Conservation (phyloP, 2,888 invertebrate species). For the Xylota segnis region DNA sequence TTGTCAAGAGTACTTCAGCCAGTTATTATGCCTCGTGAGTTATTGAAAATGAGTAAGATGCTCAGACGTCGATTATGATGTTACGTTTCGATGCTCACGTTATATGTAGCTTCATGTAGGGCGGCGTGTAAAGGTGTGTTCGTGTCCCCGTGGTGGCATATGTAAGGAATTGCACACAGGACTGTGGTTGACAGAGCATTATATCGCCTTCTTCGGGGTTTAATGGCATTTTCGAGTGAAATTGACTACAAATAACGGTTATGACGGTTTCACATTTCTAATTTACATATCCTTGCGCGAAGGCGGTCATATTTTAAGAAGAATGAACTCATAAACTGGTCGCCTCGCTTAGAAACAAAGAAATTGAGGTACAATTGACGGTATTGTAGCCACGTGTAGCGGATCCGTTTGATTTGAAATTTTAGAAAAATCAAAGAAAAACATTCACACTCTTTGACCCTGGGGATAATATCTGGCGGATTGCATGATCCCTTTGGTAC, state of each 20-base stretch:
- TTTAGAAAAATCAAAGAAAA: background rate
- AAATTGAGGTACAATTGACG: no score
- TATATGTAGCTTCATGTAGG: background rate
- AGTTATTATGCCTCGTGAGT: slow-evolving; percentile 43
- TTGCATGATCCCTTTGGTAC: slow-evolving; percentile 1
- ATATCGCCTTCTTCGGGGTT: slow-evolving; percentile 8
- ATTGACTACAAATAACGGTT: slow-evolving; percentile 12
- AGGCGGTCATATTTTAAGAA: no score
- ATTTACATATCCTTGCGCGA: background rate
- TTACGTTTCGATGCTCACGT: slow-evolving; percentile 10
- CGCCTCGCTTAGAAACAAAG: background rate
- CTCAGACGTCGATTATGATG: slow-evolving; percentile 33
- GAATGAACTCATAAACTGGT: background rate
- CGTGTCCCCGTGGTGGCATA: background rate
- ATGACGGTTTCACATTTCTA: background rate
- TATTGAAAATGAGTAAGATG: slow-evolving; percentile 34
- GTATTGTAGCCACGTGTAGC: background rate
- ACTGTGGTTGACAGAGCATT: slow-evolving; percentile 26
- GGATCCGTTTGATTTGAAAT: background rate
- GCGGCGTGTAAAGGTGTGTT: slow-evolving; percentile 13
- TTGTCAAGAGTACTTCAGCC: slow-evolving; percentile 37
- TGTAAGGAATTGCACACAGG: slow-evolving; percentile 11
- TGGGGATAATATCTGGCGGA: background rate
- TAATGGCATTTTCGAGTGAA: slow-evolving; percentile 25
- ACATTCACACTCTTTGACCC: background rate